phyloP scores from a whole-genome alignment of 2,113 vertebrate genomes.

The Nyctibius bracteatus region DNA sequence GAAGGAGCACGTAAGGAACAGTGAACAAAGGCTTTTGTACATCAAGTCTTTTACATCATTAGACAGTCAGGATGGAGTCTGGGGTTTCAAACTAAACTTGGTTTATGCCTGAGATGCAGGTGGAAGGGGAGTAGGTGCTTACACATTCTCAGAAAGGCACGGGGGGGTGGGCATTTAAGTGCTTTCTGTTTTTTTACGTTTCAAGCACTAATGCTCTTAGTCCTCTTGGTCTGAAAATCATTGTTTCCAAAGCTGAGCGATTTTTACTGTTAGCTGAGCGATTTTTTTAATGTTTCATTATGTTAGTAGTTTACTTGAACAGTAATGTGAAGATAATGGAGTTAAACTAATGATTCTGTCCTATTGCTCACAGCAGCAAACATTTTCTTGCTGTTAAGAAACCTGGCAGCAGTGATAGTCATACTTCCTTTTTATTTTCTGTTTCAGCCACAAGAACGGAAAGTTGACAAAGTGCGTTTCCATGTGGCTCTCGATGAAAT shows the following conservation, averaged over 20 bases:
- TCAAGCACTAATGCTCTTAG: background rate
- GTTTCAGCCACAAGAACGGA: constrained; percentile 71
- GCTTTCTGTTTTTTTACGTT: background rate
- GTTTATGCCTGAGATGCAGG: background rate
- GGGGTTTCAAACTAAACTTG: background rate
- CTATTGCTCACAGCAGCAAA: background rate
- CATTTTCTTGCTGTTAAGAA: background rate
- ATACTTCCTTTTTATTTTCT: background rate
- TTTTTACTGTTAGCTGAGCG: background rate
- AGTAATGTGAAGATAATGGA: background rate
- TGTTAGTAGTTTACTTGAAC: background rate
- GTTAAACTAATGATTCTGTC: background rate
- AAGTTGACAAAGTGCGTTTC: constrained; percentile 70
- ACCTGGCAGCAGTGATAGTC: background rate
- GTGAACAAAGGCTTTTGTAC: background rate
- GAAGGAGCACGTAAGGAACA: background rate
- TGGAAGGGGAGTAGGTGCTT: background rate
- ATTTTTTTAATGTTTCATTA: background rate
- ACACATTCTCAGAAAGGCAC: background rate
- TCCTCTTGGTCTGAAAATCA: background rate
- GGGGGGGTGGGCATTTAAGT: background rate
- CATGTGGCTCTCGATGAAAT: constrained; percentile 68
- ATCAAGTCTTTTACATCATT: background rate
- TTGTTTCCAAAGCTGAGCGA: background rate
- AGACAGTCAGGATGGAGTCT: background rate